Evolutionary conservation across 2,888 invertebrate genomes (phyloP).

Genomic region (Callosobruchus maculatus): DNA sequence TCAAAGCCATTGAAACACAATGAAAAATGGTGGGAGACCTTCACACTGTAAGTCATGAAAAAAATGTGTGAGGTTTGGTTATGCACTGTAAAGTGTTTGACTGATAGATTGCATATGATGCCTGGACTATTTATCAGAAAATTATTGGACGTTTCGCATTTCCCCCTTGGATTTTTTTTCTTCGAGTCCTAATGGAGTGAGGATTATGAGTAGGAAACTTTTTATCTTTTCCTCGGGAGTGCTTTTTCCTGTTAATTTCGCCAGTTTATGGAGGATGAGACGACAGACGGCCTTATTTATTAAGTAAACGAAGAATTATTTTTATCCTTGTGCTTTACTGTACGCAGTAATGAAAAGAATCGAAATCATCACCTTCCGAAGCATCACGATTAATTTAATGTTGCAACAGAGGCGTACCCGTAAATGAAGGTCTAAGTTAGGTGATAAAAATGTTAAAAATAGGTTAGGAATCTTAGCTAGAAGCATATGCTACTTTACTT

Average conservation of each 20-base stretch:
- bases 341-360: not conserved
- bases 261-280: not conserved
- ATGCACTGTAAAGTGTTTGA: no score
- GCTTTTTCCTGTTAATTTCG: not conserved
- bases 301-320: not conserved
- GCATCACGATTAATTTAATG: not conserved
- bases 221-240: not conserved
- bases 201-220: not conserved
- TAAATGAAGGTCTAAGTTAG: no score
- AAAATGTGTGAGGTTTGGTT: no score
- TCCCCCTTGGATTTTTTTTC: not conserved
- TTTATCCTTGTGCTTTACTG: not conserved
- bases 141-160: not conserved
- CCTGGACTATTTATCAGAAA: not conserved
- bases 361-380: not conserved
- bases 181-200: not conserved
- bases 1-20: no score
- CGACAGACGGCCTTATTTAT: not conserved
- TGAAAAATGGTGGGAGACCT: no score
- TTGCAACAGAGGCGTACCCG: no score
- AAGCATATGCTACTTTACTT: no score
- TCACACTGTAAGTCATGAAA: no score
- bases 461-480: no score
- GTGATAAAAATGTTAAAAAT: no score
- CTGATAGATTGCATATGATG: not conserved